Evolutionary conservation across 2,113 vertebrate genomes (phyloP).

Genomic region (Stercorarius parasiticus): DNA sequence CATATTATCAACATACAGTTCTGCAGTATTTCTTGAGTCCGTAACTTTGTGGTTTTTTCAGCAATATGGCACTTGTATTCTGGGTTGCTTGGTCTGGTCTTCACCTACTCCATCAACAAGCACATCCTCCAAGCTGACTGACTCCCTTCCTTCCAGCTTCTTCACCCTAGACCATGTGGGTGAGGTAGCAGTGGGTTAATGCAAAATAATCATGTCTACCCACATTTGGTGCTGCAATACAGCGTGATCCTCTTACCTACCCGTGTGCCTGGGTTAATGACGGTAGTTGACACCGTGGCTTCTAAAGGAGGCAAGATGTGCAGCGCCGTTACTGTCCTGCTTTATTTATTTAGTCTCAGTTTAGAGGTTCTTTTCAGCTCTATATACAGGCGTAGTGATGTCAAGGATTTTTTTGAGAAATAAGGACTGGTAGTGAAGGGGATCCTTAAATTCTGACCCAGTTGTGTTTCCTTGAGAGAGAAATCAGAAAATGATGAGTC

Average conservation of each 20-base stretch:
- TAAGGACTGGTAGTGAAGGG: neutral
- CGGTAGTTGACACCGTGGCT: neutral
- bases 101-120: neutral
- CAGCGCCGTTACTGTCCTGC: accelerated
- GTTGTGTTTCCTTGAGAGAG: neutral
- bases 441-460: neutral
- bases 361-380: neutral
- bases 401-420: neutral
- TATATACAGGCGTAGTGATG: neutral
- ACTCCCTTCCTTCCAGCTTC: neutral
- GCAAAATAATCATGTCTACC: neutral
- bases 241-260: neutral
- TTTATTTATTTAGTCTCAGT: neutral
- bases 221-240: neutral
- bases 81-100: neutral
- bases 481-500: neutral
- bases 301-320: neutral
- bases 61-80: neutral
- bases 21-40: neutral
- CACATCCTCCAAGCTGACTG: neutral
- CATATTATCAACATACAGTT: neutral
- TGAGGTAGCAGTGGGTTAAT: neutral
- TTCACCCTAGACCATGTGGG: neutral
- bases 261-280: neutral
- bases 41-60: neutral